Evolutionary conservation across 2,113 vertebrate genomes (phyloP).

Genomic region (Struthidea cinerea): DNA sequence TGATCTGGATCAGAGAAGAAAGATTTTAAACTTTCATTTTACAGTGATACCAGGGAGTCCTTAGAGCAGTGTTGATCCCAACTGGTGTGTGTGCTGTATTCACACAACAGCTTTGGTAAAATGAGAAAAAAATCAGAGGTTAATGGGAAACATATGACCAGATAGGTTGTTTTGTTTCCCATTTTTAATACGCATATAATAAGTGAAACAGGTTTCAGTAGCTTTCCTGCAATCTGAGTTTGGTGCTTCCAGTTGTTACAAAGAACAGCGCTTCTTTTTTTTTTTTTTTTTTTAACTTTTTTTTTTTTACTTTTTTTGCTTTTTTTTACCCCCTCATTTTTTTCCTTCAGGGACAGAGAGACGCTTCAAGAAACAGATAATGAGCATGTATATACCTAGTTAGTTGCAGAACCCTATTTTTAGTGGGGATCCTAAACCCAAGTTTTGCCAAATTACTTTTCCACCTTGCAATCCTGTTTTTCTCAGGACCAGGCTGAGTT

Average conservation of each 20-base stretch:
- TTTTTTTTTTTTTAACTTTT: rapidly evolving
- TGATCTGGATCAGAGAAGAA: not conserved
- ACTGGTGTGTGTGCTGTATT: not conserved
- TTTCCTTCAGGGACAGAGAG: not conserved
- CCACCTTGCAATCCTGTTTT: not conserved
- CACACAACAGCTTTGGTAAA: constrained; percentile 63
- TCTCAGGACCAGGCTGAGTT: not conserved
- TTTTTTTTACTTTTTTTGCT: rapidly evolving
- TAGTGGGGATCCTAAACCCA: not conserved
- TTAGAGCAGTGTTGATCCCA: not conserved
- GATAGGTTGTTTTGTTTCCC: constrained; percentile 67
- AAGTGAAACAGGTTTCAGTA: constrained; percentile 56
- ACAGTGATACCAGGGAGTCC: not conserved
- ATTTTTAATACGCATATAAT: constrained; percentile 70
- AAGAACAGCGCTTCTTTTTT: not conserved
- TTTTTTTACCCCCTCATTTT: rapidly evolving
- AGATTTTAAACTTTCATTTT: not conserved
- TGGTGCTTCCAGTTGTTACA: not conserved
- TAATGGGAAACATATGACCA: constrained; percentile 76
- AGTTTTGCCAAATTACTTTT: not conserved
- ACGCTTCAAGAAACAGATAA: not conserved
- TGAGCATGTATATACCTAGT: not conserved
- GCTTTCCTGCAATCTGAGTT: constrained; percentile 7
- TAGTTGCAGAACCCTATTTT: not conserved
- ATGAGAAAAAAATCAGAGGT: constrained; percentile 67